Conservation (phyloP, 2,888 invertebrate species). For the Hirtodrosophila trivittata region DNA sequence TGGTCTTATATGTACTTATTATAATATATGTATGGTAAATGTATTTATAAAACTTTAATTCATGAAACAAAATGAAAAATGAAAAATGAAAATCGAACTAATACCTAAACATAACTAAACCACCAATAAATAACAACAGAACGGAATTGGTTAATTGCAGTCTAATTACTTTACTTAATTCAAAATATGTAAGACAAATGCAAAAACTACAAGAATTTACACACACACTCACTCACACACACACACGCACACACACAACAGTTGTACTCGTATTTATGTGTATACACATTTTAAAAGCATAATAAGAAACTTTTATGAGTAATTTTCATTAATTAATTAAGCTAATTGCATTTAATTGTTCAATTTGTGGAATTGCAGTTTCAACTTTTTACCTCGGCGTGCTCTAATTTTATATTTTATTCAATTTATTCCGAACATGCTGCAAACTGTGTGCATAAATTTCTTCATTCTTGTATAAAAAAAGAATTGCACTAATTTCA, state of each 20-base stretch:
- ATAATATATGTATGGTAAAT: conserved; percentile 47
- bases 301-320: conserved; percentile 20
- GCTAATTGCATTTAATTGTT: conserved; percentile 42
- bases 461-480: neutral
- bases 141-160: conserved; percentile 54
- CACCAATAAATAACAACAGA: conserved; percentile 47
- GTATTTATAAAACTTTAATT: conserved; percentile 44
- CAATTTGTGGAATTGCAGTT: conserved; percentile 8
- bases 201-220: conserved; percentile 15
- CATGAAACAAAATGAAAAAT: conserved; percentile 38
- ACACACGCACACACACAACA: conserved; percentile 20
- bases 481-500: conserved; percentile 1
- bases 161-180: conserved; percentile 64
- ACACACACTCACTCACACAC: conserved; percentile 21
- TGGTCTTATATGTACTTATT: conserved; percentile 65
- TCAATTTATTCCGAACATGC: too few species aligned
- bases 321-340: conserved; percentile 17
- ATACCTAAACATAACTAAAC: conserved; percentile 30
- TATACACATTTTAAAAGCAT: conserved; percentile 18
- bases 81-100: conserved; percentile 46
- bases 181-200: conserved; percentile 4
- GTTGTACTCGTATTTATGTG: neutral
- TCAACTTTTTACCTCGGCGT: neutral
- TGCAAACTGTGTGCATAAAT: too few species aligned
- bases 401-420: too few species aligned